Evolutionary conservation across 53 echinoderm and acorn worm species (phyloP).

Genomic region (Paracentrotus lividus): DNA sequence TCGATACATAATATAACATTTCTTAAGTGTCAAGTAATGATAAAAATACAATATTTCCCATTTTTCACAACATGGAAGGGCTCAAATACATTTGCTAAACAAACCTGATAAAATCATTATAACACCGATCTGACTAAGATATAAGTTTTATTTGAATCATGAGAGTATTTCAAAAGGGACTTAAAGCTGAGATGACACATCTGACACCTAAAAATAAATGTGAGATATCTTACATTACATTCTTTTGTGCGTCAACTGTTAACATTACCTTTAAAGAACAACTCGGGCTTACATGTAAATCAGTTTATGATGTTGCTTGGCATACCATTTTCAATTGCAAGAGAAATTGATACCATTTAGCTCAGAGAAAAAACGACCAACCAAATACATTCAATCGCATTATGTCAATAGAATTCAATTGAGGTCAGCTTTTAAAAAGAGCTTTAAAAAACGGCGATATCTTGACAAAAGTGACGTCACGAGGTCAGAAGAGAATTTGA

Average conservation of each 20-base stretch:
- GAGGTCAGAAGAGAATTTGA: neutral
- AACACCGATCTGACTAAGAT: no score
- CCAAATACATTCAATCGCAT: conserved; percentile 4
- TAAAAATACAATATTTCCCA: no score
- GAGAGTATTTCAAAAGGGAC: neutral
- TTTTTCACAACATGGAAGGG: no score
- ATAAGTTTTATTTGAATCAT: neutral
- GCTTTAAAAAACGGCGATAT: neutral
- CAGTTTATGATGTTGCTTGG: neutral
- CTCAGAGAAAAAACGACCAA: neutral
- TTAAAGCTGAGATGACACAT: neutral
- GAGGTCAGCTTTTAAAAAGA: neutral
- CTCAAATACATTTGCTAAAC: no score
- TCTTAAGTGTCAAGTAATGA: no score
- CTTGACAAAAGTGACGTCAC: neutral
- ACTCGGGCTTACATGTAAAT: neutral
- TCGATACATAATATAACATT: no score
- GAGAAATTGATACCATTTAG: conserved; percentile 7
- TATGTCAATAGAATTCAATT: neutral
- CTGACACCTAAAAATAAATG: neutral
- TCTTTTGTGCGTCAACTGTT: neutral
- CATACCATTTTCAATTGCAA: conserved; percentile 15
- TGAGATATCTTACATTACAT: neutral
- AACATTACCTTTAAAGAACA: neutral
- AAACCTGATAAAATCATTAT: no score